Conservation (phyloP, 2,797 vertebrate species). For the Poecilia picta region DNA sequence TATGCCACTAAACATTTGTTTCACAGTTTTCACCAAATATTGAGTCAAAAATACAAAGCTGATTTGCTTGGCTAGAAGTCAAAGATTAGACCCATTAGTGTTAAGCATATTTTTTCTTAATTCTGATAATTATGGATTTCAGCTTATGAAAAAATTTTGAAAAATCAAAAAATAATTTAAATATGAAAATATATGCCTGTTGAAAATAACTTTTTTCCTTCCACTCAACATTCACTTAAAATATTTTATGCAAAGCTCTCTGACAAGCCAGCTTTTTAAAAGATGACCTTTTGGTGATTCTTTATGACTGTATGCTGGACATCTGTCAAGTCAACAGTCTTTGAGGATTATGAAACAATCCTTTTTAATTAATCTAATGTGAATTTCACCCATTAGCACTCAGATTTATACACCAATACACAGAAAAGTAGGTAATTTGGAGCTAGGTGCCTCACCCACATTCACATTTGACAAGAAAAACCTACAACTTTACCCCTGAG, state of each 20-base stretch:
- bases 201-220: neutral
- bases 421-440: neutral
- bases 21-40: neutral
- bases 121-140: too few relatives aligned
- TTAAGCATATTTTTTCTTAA: too few relatives aligned
- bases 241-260: neutral
- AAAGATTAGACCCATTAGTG: neutral
- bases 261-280: neutral
- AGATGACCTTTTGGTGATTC: neutral
- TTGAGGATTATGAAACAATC: neutral
- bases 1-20: neutral
- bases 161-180: too few relatives aligned
- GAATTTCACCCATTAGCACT: neutral
- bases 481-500: neutral
- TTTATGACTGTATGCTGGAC: neutral
- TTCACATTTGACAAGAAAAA: neutral
- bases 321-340: neutral
- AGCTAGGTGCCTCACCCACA: too few relatives aligned
- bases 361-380: neutral
- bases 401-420: neutral
- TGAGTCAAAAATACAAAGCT: neutral
- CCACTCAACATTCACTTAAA: neutral
- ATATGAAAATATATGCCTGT: neutral
- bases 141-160: too few relatives aligned
- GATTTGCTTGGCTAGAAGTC: neutral